Evolutionary conservation across 2,888 invertebrate genomes (phyloP).

Genomic region (Drosophila niveifrons): DNA sequence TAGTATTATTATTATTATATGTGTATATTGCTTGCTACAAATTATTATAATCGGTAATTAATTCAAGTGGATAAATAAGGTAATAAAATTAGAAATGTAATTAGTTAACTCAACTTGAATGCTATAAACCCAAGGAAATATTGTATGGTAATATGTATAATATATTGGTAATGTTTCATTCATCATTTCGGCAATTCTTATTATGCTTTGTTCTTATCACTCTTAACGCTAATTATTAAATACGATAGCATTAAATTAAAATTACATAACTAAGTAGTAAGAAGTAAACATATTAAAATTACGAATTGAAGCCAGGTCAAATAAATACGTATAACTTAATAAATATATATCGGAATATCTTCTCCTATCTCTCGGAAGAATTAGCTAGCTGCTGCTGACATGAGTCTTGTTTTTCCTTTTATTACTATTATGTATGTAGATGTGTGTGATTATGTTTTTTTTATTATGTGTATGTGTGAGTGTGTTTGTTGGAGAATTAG

Average conservation of each 20-base stretch:
- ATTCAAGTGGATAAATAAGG: slow-evolving; percentile 33
- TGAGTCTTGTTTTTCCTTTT: slow-evolving; percentile 22
- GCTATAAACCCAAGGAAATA: slow-evolving; percentile 10
- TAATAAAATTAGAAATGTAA: slow-evolving; percentile 11
- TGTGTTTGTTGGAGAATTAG: slow-evolving; percentile 40
- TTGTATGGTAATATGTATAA: slow-evolving; percentile 8
- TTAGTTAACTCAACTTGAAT: slow-evolving; percentile 31
- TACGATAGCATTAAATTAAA: slow-evolving; percentile 39
- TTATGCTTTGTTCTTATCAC: slow-evolving; percentile 26
- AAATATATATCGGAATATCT: slow-evolving; percentile 18
- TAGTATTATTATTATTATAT: slow-evolving; percentile 4
- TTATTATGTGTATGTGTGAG: slow-evolving; percentile 9
- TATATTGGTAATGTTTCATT: slow-evolving; percentile 15
- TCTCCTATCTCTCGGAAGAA: slow-evolving; percentile 16
- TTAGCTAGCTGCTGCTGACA: slow-evolving; percentile 31
- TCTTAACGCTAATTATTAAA: slow-evolving; percentile 30
- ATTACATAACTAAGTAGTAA: slow-evolving; percentile 39
- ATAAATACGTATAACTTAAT: slow-evolving; percentile 48
- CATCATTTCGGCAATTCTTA: slow-evolving; percentile 17
- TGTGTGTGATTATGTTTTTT: slow-evolving; percentile 21
- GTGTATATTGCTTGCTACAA: slow-evolving; percentile 50
- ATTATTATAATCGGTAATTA: slow-evolving; percentile 14
- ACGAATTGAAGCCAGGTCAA: slow-evolving; percentile 32
- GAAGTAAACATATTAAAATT: slow-evolving; percentile 43
- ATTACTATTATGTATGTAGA: slow-evolving; percentile 13